Evolutionary conservation across 92 coral and sea anemone genomes (phyloP).

Genomic region (Phenganax subtilis): DNA sequence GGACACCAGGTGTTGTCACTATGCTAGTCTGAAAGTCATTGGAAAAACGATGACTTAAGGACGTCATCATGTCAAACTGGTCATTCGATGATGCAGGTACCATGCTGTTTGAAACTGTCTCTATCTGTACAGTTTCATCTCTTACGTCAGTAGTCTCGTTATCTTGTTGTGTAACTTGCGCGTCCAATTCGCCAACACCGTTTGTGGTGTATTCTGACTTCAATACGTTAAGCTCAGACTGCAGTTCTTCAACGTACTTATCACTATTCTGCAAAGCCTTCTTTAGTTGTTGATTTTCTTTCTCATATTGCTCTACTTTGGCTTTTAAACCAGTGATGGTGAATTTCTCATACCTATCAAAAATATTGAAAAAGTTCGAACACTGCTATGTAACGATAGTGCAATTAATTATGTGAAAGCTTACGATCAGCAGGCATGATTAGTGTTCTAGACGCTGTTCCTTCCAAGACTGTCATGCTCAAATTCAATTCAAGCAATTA

Average conservation of each 20-base stretch:
- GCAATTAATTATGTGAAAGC: neutral
- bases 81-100: neutral
- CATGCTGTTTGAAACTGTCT: neutral
- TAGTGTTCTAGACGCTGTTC: too few relatives aligned
- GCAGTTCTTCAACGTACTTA: constrained; percentile 74
- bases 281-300: constrained; percentile 78
- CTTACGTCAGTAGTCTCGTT: constrained; percentile 37
- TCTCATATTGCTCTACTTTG: constrained; percentile 84
- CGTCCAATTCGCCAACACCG: neutral
- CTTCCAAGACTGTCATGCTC: too few relatives aligned
- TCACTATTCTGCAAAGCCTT: constrained; percentile 82
- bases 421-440: neutral
- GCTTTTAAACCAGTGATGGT: constrained; percentile 86
- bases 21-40: neutral
- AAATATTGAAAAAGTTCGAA: too few relatives aligned
- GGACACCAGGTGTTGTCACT: neutral
- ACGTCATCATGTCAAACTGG: neutral
- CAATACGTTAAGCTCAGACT: constrained; percentile 9
- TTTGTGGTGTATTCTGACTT: neutral
- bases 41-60: neutral
- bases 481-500: too few relatives aligned
- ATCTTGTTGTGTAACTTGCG: constrained; percentile 57
- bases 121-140: neutral
- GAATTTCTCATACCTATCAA: constrained; percentile 72
- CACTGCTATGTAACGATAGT: neutral